Evolutionary conservation across 1,140 invertebrate genomes (phyloP).

Genomic region (Camponotus floridanus): DNA sequence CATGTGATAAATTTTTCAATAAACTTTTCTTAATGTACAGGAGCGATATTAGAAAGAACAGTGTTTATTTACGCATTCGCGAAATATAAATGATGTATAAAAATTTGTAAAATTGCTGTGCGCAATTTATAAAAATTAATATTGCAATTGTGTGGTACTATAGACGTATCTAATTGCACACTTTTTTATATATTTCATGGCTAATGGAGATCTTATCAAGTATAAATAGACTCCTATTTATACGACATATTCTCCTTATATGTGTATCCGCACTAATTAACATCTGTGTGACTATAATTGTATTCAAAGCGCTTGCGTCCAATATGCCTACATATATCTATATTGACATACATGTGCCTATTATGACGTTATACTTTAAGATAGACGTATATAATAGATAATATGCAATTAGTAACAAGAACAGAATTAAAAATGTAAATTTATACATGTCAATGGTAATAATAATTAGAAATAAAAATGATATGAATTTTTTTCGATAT

Average conservation of each 20-base stretch:
- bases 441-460: neutral
- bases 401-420: neutral
- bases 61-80: neutral
- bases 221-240: constrained; percentile 57
- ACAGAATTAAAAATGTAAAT: neutral
- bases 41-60: neutral
- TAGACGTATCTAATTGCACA: constrained; percentile 39
- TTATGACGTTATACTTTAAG: too few relatives aligned
- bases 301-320: constrained; percentile 26
- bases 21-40: neutral
- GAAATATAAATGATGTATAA: neutral
- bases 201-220: constrained; percentile 39
- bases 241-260: constrained; percentile 48
- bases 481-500: neutral
- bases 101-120: neutral
- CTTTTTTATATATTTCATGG: constrained; percentile 47
- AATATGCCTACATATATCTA: constrained; percentile 38
- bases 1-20: neutral
- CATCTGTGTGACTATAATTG: constrained; percentile 61
- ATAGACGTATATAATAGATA: neutral
- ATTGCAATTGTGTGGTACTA: constrained; percentile 1
- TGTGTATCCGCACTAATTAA: constrained; percentile 63
- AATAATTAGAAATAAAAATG: neutral
- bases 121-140: neutral
- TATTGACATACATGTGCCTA: neutral